Evolutionary conservation across 2,113 vertebrate species (phyloP).

Genomic region (Rhodinocichla rosea): DNA sequence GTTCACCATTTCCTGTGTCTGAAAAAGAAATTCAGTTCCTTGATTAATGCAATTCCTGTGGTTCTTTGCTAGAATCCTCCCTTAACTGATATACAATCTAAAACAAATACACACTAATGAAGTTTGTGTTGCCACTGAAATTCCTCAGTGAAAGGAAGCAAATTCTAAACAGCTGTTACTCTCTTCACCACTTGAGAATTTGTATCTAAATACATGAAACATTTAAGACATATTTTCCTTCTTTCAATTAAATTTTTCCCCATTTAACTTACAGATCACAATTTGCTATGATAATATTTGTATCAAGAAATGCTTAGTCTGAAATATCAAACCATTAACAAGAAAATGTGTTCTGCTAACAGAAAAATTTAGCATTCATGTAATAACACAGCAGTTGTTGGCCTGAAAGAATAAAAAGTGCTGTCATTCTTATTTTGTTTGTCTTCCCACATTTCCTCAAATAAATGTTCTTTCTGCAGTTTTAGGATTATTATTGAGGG

Average conservation of each 20-base stretch:
- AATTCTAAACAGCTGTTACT: neutral
- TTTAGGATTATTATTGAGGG: neutral
- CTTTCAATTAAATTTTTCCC: neutral
- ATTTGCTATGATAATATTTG: neutral
- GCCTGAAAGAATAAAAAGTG: neutral
- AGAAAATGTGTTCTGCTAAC: neutral
- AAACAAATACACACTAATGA: neutral
- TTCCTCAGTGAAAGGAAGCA: neutral
- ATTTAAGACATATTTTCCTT: neutral
- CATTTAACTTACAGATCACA: neutral
- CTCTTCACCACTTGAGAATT: neutral
- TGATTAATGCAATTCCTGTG: neutral
- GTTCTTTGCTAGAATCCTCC: neutral
- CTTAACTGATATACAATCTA: accelerated
- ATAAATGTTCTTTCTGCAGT: neutral
- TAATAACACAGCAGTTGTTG: neutral
- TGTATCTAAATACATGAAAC: neutral
- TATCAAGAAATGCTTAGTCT: neutral
- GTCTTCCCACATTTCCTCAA: neutral
- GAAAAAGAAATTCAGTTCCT: slow-evolving; percentile 12
- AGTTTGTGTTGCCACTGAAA: neutral
- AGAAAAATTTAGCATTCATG: neutral
- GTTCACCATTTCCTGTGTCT: slow-evolving; percentile 35
- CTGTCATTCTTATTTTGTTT: neutral
- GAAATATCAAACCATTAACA: neutral